These are phyloP conservation scores for Toxonevra muliebris DNA, from an alignment of 2,888 invertebrate genomes.

Conservation along the genomic window DNA sequence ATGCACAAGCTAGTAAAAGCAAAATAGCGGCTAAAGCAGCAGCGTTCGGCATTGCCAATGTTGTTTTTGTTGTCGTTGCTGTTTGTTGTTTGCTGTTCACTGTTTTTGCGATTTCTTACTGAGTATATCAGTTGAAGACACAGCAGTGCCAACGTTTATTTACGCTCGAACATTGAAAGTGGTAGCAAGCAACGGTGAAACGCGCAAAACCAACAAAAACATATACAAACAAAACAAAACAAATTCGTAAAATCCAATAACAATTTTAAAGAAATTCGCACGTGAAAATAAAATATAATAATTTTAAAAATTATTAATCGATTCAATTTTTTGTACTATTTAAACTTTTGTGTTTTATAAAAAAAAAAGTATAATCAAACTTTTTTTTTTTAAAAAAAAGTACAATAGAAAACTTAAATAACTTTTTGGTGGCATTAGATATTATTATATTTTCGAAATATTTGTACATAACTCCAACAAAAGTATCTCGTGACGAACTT, in stretches of 20 bases:
- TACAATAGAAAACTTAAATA: too few species aligned
- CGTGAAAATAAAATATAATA: too few species aligned
- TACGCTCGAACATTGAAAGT: conserved; percentile 63
- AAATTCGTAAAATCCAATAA: conserved; percentile 16
- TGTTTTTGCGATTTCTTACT: conserved; percentile 19
- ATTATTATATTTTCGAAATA: too few species aligned
- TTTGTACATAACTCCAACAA: too few species aligned
- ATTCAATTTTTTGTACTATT: too few species aligned
- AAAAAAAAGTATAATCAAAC: not conserved
- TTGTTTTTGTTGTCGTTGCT: conserved; percentile 13
- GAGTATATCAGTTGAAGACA: conserved; percentile 58
- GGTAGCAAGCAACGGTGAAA: conserved; percentile 46
- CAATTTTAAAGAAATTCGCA: not conserved
- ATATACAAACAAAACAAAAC: conserved; percentile 3
- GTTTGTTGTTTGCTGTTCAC: conserved; percentile 7
- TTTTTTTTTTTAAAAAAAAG: not conserved
- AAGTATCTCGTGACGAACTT: too few species aligned
- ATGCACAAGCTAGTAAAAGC: too few species aligned
- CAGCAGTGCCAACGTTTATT: conserved; percentile 56
- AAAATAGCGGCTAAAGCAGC: too few species aligned
- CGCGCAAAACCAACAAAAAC: conserved; percentile 31
- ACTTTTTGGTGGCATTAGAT: too few species aligned
- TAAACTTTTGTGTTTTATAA: too few species aligned
- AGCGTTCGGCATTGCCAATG: not conserved
- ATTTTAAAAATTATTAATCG: too few species aligned